Conservation (phyloP, 1,140 invertebrate genomes). For the Copidosoma floridanum region DNA sequence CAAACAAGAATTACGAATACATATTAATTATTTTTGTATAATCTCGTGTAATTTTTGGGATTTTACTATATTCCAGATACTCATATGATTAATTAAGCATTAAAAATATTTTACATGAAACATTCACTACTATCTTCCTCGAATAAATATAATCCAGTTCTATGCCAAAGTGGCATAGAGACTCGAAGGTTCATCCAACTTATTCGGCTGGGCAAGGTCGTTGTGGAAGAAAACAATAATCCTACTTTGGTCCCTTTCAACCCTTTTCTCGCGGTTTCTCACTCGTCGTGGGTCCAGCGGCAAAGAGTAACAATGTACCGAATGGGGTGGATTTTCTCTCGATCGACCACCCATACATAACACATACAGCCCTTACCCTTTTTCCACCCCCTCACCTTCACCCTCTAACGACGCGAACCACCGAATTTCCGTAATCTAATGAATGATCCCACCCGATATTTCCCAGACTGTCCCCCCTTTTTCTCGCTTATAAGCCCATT, state of each 20-base stretch:
- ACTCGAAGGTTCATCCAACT: no score
- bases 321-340: no score
- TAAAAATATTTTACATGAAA: no score
- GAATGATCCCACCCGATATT: conserved; percentile 49
- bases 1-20: conserved; percentile 31
- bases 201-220: no score
- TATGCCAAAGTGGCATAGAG: no score
- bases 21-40: background rate
- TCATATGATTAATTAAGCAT: background rate
- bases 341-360: no score
- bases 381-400: no score
- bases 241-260: conserved; percentile 34
- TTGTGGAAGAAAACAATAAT: conserved; percentile 38
- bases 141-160: no score
- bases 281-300: conserved; percentile 33
- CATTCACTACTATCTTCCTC: no score
- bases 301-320: conserved; percentile 24
- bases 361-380: no score
- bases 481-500: conserved; percentile 11
- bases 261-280: conserved; percentile 37
- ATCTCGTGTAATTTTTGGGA: background rate
- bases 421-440: conserved; percentile 55
- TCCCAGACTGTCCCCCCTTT: conserved; percentile 17
- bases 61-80: no score
- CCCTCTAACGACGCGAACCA: conserved; percentile 27